Percentiles rank a stretch among this genome's conserved stretches.
These are phyloP conservation scores for Heliconius aoede DNA, from an alignment of 2,888 invertebrate genomes.

Conservation along the genomic window DNA sequence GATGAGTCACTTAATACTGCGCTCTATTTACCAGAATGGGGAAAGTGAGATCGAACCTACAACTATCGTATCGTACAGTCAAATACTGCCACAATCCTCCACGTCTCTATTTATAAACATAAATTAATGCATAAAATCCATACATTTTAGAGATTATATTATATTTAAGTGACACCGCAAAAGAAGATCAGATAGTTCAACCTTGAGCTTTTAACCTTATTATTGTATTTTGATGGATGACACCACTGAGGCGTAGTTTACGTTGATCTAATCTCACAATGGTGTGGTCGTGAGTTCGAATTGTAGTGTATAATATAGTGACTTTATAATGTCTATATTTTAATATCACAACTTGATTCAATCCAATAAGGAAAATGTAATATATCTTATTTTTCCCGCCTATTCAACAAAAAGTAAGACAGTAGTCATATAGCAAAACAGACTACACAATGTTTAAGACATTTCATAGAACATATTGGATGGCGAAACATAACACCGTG, in stretches of 20 bases:
- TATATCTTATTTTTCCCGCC: no score
- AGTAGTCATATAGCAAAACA: no score
- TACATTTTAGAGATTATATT: conserved; percentile 5
- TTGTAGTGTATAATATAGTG: no score
- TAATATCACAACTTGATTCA: no score
- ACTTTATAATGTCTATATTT: no score
- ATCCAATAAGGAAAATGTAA: no score
- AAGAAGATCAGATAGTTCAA: conserved; percentile 16
- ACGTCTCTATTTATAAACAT: no score
- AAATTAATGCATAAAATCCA: neutral
- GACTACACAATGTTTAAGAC: no score
- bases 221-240: neutral
- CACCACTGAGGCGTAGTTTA: neutral
- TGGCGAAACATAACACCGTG: no score
- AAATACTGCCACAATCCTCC: neutral
- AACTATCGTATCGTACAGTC: neutral
- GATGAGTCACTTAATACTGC: neutral
- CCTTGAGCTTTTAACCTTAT: conserved; percentile 12
- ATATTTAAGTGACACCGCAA: conserved; percentile 16
- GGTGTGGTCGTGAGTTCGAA: no score
- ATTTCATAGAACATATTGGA: no score
- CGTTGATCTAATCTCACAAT: neutral
- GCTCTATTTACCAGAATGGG: neutral
- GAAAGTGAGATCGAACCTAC: neutral
- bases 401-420: no score